A percentile compares a stretch with the other conserved stretches of the same genome.
These are phyloP conservation scores for Protosalanx chinensis DNA, from an alignment of 2,797 vertebrate species.

Conservation along the genomic window DNA sequence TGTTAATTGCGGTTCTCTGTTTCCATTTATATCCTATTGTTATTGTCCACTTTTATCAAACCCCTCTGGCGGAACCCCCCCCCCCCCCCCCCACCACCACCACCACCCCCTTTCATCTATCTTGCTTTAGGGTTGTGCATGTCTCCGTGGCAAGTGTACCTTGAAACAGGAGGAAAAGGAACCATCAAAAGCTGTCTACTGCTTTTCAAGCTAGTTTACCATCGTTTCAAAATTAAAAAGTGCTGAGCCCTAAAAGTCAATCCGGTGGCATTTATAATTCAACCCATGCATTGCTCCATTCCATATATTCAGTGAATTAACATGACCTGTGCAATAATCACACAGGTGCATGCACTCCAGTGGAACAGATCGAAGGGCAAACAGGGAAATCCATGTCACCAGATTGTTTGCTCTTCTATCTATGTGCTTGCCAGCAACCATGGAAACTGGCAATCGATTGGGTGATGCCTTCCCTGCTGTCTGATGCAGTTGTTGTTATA, in stretches of 20 bases:
- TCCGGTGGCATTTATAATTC: slow-evolving; percentile 28
- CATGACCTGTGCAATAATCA: slow-evolving; percentile 26
- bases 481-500: slow-evolving; percentile 53
- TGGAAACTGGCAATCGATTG: slow-evolving; percentile 67
- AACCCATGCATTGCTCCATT: background rate
- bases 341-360: slow-evolving; percentile 9
- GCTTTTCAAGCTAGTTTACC: slow-evolving; percentile 27
- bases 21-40: slow-evolving; percentile 37
- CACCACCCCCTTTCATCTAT: background rate
- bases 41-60: slow-evolving; percentile 18
- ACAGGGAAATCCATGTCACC: slow-evolving; percentile 49
- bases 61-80: background rate
- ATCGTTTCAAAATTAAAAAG: slow-evolving; percentile 15
- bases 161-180: slow-evolving; percentile 23
- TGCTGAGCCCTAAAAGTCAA: slow-evolving; percentile 10
- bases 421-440: slow-evolving; percentile 45
- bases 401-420: slow-evolving; percentile 50
- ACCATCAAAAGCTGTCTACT: slow-evolving; percentile 40
- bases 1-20: slow-evolving; percentile 39
- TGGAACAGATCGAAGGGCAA: slow-evolving; percentile 43
- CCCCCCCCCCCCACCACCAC: background rate
- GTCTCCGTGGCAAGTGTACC: slow-evolving; percentile 17
- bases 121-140: slow-evolving; percentile 18
- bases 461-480: slow-evolving; percentile 36
- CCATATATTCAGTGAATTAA: slow-evolving; percentile 29